phyloP scores from a whole-genome alignment of 64 coral and sea anemone species.

The Dendronephthya gigantea region DNA sequence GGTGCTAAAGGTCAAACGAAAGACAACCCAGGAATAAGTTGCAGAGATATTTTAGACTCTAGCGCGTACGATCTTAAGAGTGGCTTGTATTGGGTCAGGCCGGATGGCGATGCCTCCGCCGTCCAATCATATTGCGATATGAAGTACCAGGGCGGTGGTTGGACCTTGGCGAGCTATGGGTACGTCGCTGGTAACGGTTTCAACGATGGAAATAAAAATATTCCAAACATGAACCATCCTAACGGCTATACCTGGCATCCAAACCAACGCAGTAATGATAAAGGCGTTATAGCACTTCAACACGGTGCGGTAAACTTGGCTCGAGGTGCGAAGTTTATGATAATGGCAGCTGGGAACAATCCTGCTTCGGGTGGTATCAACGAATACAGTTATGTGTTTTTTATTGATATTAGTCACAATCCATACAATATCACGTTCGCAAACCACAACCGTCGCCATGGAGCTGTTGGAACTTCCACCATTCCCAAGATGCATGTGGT shows the following conservation, averaged over 20 bases:
- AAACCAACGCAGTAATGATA: conserved; percentile 1
- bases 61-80: too few species aligned
- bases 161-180: conserved; percentile 92
- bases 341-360: conserved; percentile 77
- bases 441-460: conserved; percentile 57
- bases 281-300: conserved; percentile 44
- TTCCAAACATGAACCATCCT: conserved; percentile 82
- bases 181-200: conserved; percentile 12
- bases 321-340: conserved; percentile 54
- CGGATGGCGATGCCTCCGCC: conserved; percentile 51
- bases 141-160: conserved; percentile 58
- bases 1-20: conserved; percentile 46
- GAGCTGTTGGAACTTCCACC: conserved; percentile 33
- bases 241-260: conserved; percentile 67
- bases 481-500: conserved; percentile 68
- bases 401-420: conserved; percentile 46
- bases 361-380: conserved; percentile 55
- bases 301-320: conserved; percentile 55
- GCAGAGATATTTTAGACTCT: conserved; percentile 67
- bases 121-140: conserved; percentile 85
- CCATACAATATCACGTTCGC: conserved; percentile 68
- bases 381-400: conserved; percentile 52
- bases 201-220: conserved; percentile 31
- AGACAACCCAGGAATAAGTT: conserved; percentile 54
- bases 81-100: conserved; percentile 92